Base-by-base conservation (phyloP, 2,113 vertebrate species). In the Muntiacus muntjak region DNA sequence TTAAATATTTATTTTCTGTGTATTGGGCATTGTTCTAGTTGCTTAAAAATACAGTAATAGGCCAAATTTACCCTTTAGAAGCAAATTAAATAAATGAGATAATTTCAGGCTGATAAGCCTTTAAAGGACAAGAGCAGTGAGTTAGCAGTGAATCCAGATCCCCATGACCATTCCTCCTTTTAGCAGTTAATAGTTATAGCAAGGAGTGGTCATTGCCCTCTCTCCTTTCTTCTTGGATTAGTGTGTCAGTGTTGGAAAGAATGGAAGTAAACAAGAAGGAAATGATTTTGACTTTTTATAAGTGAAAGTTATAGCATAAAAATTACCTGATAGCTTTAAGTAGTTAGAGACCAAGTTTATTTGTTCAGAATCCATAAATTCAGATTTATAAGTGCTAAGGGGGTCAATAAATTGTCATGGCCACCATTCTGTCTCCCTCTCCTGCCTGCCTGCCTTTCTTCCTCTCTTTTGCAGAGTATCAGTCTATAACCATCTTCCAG, bases 341-440 rank as follows among this genome's bases (percentile, higher is more conserved):
- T 86, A 84, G 30, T 64, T 95, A 94, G 55, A 97, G 30, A 55
- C 28, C 3, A 88, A 36, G 9, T 95, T 96, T 40, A 64, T 92
- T 96, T 88, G 36, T 45, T 74, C 60, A 60, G 89, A 95, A 74
- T 96, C 47, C 6, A 5, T 95, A 40, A 45, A 93, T 86, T 97
- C 52, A 79, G 50, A 78, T 96, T 89, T 95, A 15, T 14, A 89
- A 71, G 84, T 83, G 91, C 76, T 93, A 36, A 89, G 21, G 33
- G 36, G n/a, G 23, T 95, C 23, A 88, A 0, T 79, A 83, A 40
- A 45, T 87, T 89, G 67, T n/a, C 14, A 36, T 86, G 11, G 40
- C 1, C 47, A 4, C 93, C 64, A 40, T 33, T 28, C 21, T 71
- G 14, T 17, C 12, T 67, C 25, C 15, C 40, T 55, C n/a, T n/a